A percentile compares a stretch with the other conserved stretches of the same genome.
Conservation (phyloP, 2,113 vertebrate species). For the Nesospiza acunhae region DNA sequence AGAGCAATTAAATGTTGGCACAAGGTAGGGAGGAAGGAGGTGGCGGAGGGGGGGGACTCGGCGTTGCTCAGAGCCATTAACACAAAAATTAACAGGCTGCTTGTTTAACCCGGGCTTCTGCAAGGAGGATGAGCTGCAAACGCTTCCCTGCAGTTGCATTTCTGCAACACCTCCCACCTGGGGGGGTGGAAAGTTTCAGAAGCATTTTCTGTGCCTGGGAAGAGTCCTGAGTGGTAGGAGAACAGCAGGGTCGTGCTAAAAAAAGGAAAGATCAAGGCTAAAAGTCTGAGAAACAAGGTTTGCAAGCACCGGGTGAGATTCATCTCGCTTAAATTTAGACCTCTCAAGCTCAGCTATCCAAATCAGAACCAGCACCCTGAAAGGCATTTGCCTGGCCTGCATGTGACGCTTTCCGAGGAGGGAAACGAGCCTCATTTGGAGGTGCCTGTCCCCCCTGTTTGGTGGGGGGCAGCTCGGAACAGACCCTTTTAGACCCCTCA, state of each 20-base stretch:
- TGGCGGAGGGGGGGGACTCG: not conserved
- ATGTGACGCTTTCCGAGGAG: accelerated
- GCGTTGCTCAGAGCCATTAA: not conserved
- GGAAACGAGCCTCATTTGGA: accelerated
- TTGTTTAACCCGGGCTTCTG: not conserved
- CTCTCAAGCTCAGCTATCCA: not conserved
- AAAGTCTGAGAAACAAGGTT: not conserved
- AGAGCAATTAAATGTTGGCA: conserved; percentile 21
- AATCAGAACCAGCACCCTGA: not conserved
- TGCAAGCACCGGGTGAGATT: not conserved
- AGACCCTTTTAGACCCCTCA: not conserved
- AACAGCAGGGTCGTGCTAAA: not conserved
- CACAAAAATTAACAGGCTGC: not conserved
- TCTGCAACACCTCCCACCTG: conserved; percentile 35
- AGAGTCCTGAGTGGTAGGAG: not conserved
- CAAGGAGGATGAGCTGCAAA: not conserved
- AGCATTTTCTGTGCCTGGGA: not conserved
- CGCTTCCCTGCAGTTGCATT: not conserved
- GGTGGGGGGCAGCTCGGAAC: not conserved
- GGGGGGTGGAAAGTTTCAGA: not conserved
- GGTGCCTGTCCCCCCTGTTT: too few relatives aligned
- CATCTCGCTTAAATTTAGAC: not conserved
- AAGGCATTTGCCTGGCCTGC: not conserved
- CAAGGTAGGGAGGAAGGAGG: not conserved
- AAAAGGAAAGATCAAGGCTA: not conserved